Evolutionary conservation across 2,113 vertebrate genomes (phyloP).

Genomic region (Accipiter virgatus): DNA sequence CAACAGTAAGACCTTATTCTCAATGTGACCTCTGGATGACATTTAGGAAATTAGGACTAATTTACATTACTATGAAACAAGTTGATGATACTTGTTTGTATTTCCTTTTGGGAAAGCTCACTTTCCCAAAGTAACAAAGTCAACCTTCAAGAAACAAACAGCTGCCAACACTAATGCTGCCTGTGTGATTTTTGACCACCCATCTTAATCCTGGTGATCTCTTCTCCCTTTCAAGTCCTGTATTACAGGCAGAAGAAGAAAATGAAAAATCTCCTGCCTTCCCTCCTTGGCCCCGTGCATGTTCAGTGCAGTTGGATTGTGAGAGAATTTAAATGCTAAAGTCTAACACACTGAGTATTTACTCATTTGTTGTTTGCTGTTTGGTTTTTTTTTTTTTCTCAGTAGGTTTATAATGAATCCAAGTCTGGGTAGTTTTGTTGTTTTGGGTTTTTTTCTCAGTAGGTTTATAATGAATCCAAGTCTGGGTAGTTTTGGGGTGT

Average conservation of each 20-base stretch:
- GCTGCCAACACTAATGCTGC: neutral
- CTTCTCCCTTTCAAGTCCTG: neutral
- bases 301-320: neutral
- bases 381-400: neutral
- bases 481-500: neutral
- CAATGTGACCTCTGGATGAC: neutral
- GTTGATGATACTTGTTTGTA: neutral
- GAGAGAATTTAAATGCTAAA: neutral
- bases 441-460: neutral
- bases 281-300: rapidly evolving
- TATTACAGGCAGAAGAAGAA: neutral
- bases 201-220: neutral
- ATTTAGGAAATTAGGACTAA: neutral
- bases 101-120: neutral
- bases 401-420: neutral
- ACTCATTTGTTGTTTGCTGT: neutral
- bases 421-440: neutral
- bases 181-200: neutral
- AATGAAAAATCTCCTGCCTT: neutral
- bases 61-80: neutral
- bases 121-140: neutral
- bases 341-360: neutral
- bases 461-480: neutral
- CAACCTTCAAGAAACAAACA: neutral
- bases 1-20: neutral